These are phyloP conservation scores for Hybognathus amarus DNA, from an alignment of 2,797 vertebrate genomes.

Conservation along the genomic window DNA sequence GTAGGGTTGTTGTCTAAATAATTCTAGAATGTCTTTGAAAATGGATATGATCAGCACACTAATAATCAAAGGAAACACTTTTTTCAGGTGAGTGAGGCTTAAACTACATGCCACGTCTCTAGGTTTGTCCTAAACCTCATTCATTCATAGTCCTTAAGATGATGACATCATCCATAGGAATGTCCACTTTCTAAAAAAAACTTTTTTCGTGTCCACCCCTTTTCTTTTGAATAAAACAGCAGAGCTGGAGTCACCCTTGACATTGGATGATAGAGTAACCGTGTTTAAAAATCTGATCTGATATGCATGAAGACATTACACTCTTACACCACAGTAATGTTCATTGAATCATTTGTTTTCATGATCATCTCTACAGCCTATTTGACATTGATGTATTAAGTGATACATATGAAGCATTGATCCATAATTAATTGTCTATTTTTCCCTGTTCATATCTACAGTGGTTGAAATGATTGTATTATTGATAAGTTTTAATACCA, in stretches of 20 bases:
- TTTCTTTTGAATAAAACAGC: not conserved
- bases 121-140: conserved; percentile 7
- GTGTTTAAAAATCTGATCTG: not conserved
- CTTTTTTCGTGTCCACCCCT: not conserved
- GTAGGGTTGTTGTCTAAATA: not conserved
- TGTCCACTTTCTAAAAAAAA: no score
- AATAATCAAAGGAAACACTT: not conserved
- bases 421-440: not conserved
- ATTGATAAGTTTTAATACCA: conserved; percentile 21
- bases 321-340: not conserved
- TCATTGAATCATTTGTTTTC: not conserved
- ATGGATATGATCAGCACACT: not conserved
- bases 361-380: not conserved
- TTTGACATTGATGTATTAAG: not conserved
- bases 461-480: conserved; percentile 1
- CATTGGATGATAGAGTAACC: not conserved
- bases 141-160: not conserved
- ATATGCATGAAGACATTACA: not conserved
- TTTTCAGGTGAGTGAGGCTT: not conserved
- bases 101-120: not conserved
- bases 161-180: not conserved
- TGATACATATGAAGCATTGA: not conserved
- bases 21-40: not conserved
- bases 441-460: conserved; percentile 17
- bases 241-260: not conserved